phyloP scores from a whole-genome alignment of 2,797 vertebrate genomes.

The Amblyopsis hoosieri region DNA sequence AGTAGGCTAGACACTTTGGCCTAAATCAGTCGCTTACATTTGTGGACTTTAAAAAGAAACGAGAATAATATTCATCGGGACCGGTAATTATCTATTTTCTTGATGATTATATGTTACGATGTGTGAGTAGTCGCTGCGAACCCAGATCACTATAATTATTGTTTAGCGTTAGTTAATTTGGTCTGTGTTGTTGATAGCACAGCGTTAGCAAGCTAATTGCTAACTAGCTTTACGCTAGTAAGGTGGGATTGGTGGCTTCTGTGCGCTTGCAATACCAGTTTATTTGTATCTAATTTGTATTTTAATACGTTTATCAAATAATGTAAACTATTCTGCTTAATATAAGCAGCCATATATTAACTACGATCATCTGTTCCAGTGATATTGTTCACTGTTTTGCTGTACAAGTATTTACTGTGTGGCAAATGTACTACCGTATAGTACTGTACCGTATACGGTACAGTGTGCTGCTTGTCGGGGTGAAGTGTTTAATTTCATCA shows the following conservation, averaged over 20 bases:
- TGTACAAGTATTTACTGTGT: too few relatives aligned
- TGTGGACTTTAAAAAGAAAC: slow-evolving; percentile 59
- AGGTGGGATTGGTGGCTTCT: not conserved
- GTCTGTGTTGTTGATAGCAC: slow-evolving; percentile 21
- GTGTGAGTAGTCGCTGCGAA: not conserved
- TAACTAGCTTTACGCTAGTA: slow-evolving; percentile 7
- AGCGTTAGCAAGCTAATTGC: slow-evolving; percentile 45
- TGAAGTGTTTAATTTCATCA: too few relatives aligned
- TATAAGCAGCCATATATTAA: too few relatives aligned
- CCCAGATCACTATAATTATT: not conserved
- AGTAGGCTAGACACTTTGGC: slow-evolving; percentile 42
- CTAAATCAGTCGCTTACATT: slow-evolving; percentile 47
- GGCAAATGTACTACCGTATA: too few relatives aligned
- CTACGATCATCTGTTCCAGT: too few relatives aligned
- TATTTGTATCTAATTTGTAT: too few relatives aligned
- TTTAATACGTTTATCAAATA: too few relatives aligned
- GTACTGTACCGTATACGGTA: too few relatives aligned
- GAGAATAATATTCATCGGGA: slow-evolving; percentile 36
- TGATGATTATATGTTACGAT: not conserved
- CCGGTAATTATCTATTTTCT: slow-evolving; percentile 32
- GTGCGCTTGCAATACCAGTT: not conserved
- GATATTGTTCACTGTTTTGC: too few relatives aligned
- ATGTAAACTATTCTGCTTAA: too few relatives aligned
- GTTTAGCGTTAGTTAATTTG: slow-evolving; percentile 26
- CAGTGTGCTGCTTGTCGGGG: too few relatives aligned